These are phyloP conservation scores for Akabosia matsudoensis DNA, from an alignment of 1,140 invertebrate genomes.

Conservation along the genomic window DNA sequence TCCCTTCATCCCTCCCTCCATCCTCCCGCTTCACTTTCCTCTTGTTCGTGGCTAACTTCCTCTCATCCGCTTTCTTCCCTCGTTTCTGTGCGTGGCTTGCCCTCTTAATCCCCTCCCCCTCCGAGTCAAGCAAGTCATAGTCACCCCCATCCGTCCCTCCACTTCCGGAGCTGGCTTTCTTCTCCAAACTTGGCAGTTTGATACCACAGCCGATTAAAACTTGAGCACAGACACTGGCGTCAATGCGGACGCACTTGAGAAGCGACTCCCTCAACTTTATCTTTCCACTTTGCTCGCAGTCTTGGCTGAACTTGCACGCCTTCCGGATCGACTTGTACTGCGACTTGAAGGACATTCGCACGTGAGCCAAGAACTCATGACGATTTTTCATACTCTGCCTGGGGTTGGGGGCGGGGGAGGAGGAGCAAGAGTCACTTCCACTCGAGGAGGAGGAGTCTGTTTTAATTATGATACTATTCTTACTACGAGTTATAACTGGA, in stretches of 20 bases:
- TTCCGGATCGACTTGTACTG: constrained; percentile 39
- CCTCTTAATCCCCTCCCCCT: too few relatives aligned
- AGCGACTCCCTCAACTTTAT: constrained; percentile 35
- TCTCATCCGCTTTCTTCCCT: too few relatives aligned
- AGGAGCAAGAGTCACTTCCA: not conserved
- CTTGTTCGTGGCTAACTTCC: too few relatives aligned
- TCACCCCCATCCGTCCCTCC: too few relatives aligned
- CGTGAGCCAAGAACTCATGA: constrained; percentile 37
- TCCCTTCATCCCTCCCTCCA: too few relatives aligned
- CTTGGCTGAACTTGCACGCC: constrained; percentile 33
- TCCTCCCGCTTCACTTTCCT: too few relatives aligned
- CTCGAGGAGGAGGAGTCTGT: too few relatives aligned
- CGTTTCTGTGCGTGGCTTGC: too few relatives aligned
- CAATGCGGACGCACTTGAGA: constrained; percentile 26
- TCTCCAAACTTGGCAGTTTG: not conserved
- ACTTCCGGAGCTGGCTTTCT: too few relatives aligned
- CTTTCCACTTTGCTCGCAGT: constrained; percentile 31
- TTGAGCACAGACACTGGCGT: constrained; percentile 39
- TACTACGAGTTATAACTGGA: not conserved
- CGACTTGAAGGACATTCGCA: constrained; percentile 34
- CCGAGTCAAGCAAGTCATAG: not conserved
- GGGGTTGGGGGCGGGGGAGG: too few relatives aligned
- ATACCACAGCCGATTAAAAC: constrained; percentile 24
- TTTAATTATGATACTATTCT: not conserved
- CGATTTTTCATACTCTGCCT: constrained; percentile 27